phyloP scores from a whole-genome alignment of 2,888 invertebrate species.

The Athetis lepigone region DNA sequence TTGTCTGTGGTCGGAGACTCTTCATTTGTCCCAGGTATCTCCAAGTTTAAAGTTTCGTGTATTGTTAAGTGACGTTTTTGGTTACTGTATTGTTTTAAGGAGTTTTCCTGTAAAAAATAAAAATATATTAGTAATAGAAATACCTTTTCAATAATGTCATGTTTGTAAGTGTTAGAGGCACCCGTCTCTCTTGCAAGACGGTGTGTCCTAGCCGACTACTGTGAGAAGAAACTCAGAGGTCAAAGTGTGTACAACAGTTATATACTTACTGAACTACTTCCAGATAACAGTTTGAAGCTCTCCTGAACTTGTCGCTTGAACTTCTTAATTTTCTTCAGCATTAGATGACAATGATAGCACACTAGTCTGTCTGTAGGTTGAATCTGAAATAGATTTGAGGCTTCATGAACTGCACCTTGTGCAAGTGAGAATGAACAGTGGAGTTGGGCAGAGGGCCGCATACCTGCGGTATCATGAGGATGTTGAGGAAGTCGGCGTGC shows the following conservation, averaged over 20 bases:
- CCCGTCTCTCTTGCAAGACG: too few relatives aligned
- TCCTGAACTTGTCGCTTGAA: constrained; percentile 62
- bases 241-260: too few relatives aligned
- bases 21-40: constrained; percentile 4
- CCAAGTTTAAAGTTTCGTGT: constrained; percentile 29
- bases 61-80: constrained; percentile 20
- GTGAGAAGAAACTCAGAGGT: too few relatives aligned
- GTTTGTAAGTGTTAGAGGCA: too few relatives aligned
- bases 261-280: constrained; percentile 49
- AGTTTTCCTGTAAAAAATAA: constrained; percentile 44
- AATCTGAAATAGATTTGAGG: constrained; percentile 50
- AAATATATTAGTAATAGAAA: not conserved
- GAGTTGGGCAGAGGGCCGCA: too few relatives aligned
- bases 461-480: constrained; percentile 58
- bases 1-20: too few relatives aligned
- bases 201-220: too few relatives aligned
- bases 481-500: constrained; percentile 61
- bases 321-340: constrained; percentile 62
- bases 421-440: too few relatives aligned
- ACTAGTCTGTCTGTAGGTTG: constrained; percentile 49
- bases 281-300: constrained; percentile 53
- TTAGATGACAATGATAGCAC: constrained; percentile 61
- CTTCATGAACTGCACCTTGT: too few relatives aligned
- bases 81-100: not conserved
- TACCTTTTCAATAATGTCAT: too few relatives aligned